Base-by-base conservation (phyloP, 2,888 invertebrate species). In the Heliconius cydno region DNA sequence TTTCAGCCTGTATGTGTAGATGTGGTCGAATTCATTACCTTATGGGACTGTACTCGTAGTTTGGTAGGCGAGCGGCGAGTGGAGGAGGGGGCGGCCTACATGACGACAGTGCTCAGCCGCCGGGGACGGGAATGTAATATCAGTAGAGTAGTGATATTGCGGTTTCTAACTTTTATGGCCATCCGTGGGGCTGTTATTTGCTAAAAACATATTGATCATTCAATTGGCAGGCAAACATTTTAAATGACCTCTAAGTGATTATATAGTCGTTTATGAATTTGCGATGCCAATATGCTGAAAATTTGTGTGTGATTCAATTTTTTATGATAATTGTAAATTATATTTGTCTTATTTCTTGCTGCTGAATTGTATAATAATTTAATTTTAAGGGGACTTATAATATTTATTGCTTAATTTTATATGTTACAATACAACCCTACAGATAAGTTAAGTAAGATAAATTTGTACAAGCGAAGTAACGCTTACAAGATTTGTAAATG, bases 61-160 rank as follows among this genome's bases (percentile, higher is more conserved):
- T 84, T 85, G 80, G 82, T 85, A 85, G 85, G 86, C 83, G 86
- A 85, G 86, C 82, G 86, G 83, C 84, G 76, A 66, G 70, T 86
- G 87, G 34, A 15, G 86, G 83, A 86, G 85, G 86, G 83, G 87
- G 84, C 88, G 89, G 90, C 90, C 90, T 90, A 89, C 90, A 90
- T 91, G 92, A 92, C 91, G 92, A 89, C 93, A 89, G 88, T 84
- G 82, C 82, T 81, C 80, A 75, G 81, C 82, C 84, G 85, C 85
- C 84, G 87, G 85, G 84, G 87, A 88, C 87, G 88, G 89, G 92
- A 92, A 91, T 92, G 92, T 93, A 93, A 92, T 94, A 92, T 92
- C 91, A 91, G 90, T 88, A 88, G 91, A 92, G 91, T 92, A 90
- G 92, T 92, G 91, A 92, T 93, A 92, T 93, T 93, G 92, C 92